A percentile compares a stretch with the other conserved stretches of the same genome.
Conservation (phyloP, 2,797 vertebrate species). For the Acanthurus leucopareius region DNA sequence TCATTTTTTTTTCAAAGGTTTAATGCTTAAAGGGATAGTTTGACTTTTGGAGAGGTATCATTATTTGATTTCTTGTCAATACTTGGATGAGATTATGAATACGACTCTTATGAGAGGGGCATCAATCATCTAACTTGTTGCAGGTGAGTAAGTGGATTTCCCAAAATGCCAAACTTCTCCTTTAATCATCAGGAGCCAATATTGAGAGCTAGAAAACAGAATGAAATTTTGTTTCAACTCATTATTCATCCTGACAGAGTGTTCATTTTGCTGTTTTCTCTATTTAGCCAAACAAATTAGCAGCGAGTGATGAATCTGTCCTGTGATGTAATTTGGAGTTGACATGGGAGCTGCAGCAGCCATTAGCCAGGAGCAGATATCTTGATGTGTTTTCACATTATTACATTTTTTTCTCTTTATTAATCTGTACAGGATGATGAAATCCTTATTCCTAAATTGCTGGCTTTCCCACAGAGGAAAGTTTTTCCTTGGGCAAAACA, state of each 20-base stretch:
- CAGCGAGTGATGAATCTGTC: background rate
- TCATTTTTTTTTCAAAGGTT: background rate
- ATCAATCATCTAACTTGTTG: background rate
- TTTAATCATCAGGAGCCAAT: background rate
- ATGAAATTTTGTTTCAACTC: background rate
- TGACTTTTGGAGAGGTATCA: background rate
- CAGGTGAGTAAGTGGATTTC: background rate
- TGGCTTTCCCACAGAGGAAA: background rate
- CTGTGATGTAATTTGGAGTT: background rate
- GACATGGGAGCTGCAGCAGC: background rate
- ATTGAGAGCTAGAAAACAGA: background rate
- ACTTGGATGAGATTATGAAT: background rate
- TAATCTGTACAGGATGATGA: background rate
- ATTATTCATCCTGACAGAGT: constrained; percentile 1
- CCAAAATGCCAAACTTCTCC: background rate
- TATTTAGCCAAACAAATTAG: background rate
- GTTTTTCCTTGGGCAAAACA: background rate
- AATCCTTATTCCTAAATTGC: background rate
- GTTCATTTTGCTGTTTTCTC: background rate
- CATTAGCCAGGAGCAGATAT: background rate
- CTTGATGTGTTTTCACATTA: background rate
- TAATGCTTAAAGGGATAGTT: background rate
- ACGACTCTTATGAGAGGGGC: background rate
- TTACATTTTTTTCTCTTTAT: background rate
- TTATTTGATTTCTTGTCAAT: background rate